Conservation (phyloP, 2,888 invertebrate genomes). For the Empis stercorea region DNA sequence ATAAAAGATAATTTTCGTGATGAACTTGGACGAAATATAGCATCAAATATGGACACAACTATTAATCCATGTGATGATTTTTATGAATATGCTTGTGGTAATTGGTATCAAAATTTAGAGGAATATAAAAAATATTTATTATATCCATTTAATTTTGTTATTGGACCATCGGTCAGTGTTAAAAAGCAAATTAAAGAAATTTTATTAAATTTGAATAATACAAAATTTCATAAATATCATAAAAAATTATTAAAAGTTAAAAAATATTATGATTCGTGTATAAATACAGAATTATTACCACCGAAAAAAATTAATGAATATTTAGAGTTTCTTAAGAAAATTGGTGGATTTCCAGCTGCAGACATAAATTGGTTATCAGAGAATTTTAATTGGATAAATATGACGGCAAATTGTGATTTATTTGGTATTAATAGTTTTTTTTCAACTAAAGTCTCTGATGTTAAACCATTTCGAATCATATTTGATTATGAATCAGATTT, state of each 20-base stretch:
- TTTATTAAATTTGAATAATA: not conserved
- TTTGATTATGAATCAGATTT: not conserved
- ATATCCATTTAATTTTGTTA: not conserved
- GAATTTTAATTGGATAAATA: not conserved
- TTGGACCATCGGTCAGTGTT: not conserved
- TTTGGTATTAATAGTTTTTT: not conserved
- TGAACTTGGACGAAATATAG: not conserved
- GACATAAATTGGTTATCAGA: not conserved
- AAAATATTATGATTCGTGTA: not conserved
- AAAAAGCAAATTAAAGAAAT: not conserved
- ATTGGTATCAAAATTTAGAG: not conserved
- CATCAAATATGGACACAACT: not conserved
- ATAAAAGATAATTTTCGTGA: not conserved
- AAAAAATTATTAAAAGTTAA: not conserved
- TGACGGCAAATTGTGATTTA: not conserved
- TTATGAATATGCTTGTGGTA: conserved; percentile 1
- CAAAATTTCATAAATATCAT: not conserved
- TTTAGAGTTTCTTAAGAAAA: not conserved
- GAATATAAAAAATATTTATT: not conserved
- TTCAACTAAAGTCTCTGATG: not conserved
- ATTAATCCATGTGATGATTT: conserved; percentile 1
- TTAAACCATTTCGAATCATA: not conserved
- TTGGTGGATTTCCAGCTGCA: not conserved
- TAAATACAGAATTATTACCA: not conserved
- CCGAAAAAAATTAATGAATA: not conserved